Percentiles rank a stretch among this genome's conserved stretches.
These are phyloP conservation scores for Xiphorhynchus elegans DNA, from an alignment of 2,113 vertebrate genomes.

Conservation along the genomic window DNA sequence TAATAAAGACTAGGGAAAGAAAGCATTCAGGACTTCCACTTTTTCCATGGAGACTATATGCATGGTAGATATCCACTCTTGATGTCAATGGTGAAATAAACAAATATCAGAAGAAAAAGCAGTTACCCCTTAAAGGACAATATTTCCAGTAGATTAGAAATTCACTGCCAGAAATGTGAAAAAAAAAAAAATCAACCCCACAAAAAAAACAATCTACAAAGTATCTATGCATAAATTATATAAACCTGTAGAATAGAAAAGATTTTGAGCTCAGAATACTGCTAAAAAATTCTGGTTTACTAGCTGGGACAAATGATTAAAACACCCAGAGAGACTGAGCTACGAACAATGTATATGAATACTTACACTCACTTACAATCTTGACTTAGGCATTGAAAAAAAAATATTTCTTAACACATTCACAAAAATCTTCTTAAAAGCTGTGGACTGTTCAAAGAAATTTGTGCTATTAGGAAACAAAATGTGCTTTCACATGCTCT, in stretches of 20 bases:
- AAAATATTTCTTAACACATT: background rate
- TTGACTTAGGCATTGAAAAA: background rate
- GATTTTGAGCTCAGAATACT: background rate
- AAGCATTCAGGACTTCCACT: too few relatives aligned
- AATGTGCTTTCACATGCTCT: fast-evolving
- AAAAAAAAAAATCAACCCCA: background rate
- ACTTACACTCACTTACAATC: background rate
- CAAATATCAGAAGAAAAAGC: background rate
- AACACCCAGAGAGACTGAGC: background rate
- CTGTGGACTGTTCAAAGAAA: background rate
- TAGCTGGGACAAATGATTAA: background rate
- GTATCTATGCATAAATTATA: background rate
- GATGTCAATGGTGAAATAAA: background rate
- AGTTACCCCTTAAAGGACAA: background rate
- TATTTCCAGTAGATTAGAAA: background rate
- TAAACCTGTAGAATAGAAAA: background rate
- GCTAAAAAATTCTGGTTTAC: background rate
- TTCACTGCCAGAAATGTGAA: background rate
- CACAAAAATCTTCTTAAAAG: background rate
- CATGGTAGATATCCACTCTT: background rate
- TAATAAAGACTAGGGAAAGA: too few relatives aligned
- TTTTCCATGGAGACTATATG: too few relatives aligned
- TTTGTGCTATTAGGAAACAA: background rate
- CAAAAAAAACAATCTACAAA: background rate
- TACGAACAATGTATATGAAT: background rate